Conservation (phyloP, 2,113 vertebrate species). For the Seriola aureovittata region DNA sequence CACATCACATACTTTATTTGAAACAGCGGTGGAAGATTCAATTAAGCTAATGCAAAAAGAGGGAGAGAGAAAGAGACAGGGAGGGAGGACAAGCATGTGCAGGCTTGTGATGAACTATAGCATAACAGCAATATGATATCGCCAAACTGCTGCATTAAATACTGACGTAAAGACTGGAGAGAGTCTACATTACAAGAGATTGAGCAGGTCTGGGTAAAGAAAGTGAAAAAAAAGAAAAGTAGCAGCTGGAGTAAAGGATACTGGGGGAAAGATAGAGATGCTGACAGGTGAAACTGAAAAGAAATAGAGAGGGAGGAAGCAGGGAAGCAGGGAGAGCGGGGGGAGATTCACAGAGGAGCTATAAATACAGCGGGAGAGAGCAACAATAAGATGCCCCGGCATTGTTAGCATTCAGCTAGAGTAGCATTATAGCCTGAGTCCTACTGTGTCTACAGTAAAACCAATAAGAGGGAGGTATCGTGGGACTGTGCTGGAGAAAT, state of each 20-base stretch:
- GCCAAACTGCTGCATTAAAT: conserved; percentile 41
- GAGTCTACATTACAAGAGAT: conserved; percentile 6
- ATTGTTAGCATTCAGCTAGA: conserved; percentile 79
- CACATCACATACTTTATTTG: conserved; percentile 10
- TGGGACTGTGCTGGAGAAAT: conserved; percentile 72
- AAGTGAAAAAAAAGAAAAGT: conserved; percentile 27
- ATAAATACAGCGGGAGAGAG: conserved; percentile 55
- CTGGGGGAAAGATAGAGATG: conserved; percentile 44
- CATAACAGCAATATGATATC: conserved; percentile 24
- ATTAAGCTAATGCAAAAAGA: conserved; percentile 62
- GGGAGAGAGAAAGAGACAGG: background rate
- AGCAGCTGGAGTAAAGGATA: conserved; percentile 38
- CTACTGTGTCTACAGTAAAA: conserved; percentile 71
- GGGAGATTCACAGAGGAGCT: conserved; percentile 41
- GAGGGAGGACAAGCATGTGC: conserved; percentile 12
- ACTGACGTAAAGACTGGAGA: background rate
- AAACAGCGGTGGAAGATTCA: conserved; percentile 45
- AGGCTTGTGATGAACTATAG: conserved; percentile 11
- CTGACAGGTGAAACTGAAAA: conserved; percentile 68
- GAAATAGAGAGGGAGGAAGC: conserved; percentile 10
- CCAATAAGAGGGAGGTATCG: conserved; percentile 76
- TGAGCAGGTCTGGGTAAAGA: conserved; percentile 6
- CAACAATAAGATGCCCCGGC: conserved; percentile 48
- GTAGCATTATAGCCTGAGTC: conserved; percentile 46
- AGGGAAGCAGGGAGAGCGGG: background rate